Evolutionary conservation across 1,140 invertebrate genomes (phyloP), one percentile per base, ranked within the genome.

Genomic region (Metopolophium dirhodum): DNA sequence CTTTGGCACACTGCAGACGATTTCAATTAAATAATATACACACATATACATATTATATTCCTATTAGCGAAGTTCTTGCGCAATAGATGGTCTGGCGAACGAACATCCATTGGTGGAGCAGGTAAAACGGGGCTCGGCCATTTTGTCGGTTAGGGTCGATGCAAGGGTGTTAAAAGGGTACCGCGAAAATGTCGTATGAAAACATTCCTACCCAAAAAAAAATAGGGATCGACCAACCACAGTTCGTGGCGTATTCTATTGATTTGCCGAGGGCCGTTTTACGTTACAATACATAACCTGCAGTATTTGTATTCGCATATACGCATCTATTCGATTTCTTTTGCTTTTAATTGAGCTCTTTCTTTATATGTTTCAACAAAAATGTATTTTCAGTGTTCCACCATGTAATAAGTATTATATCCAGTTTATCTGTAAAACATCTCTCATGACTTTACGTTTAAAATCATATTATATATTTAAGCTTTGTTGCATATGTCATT

Each of bases 81-180:
- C 86, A 87, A 49, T 49, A 87, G 7, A 49, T 14, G 2, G 30
- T 49, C 20, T 87, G 86, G 18, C 45, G 14, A 26, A n/a, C 45
- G 47, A n/a, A 51, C 86, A 49, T 41, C 86, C 87, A 88, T 88
- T 88, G 87, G 87, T 88, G 49, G 87, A 51, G 23, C 88, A 90
- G 88, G 88, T 90, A 90, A 90, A 61, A 90, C 88, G 51, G 35
- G 35, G 35, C 26, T 57, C 88, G 88, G 88, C 88, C 88, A 90
- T 90, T 90, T 90, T 90, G 88, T 90, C 88, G 51, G 51, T 90
- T 61, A 57, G 88, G 88, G 88, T 61, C 18, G 54, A 57, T 57
- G 20, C 35, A 61, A 90, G 88, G 88, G 88, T 90, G 88, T 88
- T 90, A n/a, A 86, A 89, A 90, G 88, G 88, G 35, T 61, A 61